Percentiles rank a stretch among this genome's conserved stretches.
Conservation (phyloP, 2,797 vertebrate species). For the Squalus acanthias region DNA sequence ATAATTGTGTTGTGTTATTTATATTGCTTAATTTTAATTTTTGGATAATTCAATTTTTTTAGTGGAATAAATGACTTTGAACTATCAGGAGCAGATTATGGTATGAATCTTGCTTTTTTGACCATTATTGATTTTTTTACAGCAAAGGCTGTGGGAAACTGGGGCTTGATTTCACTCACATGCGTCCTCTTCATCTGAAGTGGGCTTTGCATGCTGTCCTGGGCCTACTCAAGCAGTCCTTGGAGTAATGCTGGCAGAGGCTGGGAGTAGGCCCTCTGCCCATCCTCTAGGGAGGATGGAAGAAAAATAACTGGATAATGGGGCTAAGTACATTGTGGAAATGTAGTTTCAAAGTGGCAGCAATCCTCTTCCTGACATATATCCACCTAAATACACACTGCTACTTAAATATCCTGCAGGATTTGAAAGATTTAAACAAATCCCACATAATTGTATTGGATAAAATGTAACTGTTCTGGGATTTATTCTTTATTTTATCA, state of each 20-base stretch:
- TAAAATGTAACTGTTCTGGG: slow-evolving; percentile 28
- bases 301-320: not conserved
- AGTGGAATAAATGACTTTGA: not conserved
- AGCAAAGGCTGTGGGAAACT: not conserved
- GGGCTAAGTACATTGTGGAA: not conserved
- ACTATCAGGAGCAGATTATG: too few relatives aligned
- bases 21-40: not conserved
- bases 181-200: not conserved
- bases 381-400: not conserved
- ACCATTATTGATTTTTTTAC: not conserved
- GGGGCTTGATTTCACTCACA: not conserved
- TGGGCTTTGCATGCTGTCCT: not conserved
- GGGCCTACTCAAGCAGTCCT: not conserved
- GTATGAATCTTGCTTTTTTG: not conserved
- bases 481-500: slow-evolving; percentile 37
- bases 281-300: not conserved
- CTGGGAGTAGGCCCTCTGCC: not conserved
- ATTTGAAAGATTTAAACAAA: slow-evolving; percentile 25
- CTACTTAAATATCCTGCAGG: slow-evolving; percentile 9
- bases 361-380: not conserved
- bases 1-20: not conserved
- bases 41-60: slow-evolving; percentile 4
- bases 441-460: slow-evolving; percentile 34
- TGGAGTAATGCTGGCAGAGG: not conserved
- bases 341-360: not conserved